Percentiles rank a stretch among this genome's conserved stretches.
phyloP scores from a whole-genome alignment of 2,113 vertebrate genomes.

The Odocoileus hemionus region DNA sequence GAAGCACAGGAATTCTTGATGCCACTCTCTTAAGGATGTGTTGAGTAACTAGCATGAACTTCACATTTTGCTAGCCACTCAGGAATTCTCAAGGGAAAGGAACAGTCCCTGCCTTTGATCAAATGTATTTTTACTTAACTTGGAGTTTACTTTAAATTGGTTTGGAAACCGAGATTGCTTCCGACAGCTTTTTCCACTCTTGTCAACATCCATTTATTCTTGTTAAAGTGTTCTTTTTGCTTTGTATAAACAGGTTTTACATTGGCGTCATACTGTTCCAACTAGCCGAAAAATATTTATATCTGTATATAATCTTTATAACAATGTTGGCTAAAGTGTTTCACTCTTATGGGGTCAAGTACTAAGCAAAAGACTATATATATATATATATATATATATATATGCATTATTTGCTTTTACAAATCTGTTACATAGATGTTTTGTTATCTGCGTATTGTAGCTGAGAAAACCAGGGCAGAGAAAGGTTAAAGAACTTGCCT shows the following conservation, averaged over 20 bases:
- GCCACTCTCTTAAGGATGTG: not conserved
- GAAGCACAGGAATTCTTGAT: not conserved
- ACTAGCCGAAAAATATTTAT: not conserved
- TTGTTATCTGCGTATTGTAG: not conserved
- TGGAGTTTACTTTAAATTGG: not conserved
- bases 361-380: not conserved
- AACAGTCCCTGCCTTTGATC: not conserved
- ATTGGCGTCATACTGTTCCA: not conserved
- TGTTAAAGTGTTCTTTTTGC: not conserved
- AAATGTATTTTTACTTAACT: not conserved
- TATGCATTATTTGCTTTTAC: not conserved
- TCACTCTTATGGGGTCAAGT: not conserved
- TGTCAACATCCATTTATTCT: slow-evolving; percentile 5
- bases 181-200: not conserved
- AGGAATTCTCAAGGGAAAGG: not conserved
- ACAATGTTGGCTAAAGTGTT: not conserved
- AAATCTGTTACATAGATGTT: not conserved
- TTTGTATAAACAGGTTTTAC: not conserved
- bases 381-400: too few relatives aligned
- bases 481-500: not conserved
- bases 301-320: not conserved
- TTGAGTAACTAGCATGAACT: not conserved
- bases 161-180: not conserved
- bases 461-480: not conserved
- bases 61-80: not conserved